phyloP scores from a whole-genome alignment of 2,797 vertebrate genomes.

The Hozukius guyotensis region DNA sequence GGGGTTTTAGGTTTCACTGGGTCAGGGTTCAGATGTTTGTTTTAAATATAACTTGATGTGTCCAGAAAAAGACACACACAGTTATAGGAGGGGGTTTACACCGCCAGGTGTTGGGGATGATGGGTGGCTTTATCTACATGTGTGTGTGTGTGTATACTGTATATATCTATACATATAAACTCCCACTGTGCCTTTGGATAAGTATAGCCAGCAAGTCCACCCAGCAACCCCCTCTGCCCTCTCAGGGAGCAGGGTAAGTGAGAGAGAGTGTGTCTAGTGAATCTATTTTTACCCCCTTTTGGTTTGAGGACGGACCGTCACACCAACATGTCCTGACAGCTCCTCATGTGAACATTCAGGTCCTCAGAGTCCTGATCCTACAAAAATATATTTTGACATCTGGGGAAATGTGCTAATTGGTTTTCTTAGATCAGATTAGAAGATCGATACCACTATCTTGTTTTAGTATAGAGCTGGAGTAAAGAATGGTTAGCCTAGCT shows the following conservation, averaged over 20 bases:
- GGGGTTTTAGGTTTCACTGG: constrained; percentile 11
- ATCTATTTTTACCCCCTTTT: neutral
- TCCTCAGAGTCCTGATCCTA: neutral
- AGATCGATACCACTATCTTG: neutral
- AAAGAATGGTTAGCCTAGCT: neutral
- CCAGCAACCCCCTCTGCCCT: constrained; percentile 13
- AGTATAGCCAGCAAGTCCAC: constrained; percentile 9
- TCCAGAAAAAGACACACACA: constrained; percentile 37
- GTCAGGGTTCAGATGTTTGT: constrained; percentile 34
- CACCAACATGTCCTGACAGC: neutral
- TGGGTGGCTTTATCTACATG: constrained; percentile 4
- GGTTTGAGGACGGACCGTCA: neutral
- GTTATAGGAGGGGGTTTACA: neutral
- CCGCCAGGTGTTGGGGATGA: neutral
- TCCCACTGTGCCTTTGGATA: neutral
- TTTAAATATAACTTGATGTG: constrained; percentile 48
- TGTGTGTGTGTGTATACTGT: neutral
- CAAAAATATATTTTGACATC: neutral
- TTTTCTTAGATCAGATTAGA: neutral
- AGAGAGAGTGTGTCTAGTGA: neutral
- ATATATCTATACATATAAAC: neutral
- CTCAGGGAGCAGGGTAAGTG: neutral
- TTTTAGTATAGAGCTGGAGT: neutral
- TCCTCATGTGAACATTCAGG: neutral
- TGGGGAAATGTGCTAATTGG: neutral